Evolutionary conservation across 2,888 invertebrate genomes (phyloP), one percentile per base, ranked within the genome.

Genomic region (Drepanosiphum platanoidis): DNA sequence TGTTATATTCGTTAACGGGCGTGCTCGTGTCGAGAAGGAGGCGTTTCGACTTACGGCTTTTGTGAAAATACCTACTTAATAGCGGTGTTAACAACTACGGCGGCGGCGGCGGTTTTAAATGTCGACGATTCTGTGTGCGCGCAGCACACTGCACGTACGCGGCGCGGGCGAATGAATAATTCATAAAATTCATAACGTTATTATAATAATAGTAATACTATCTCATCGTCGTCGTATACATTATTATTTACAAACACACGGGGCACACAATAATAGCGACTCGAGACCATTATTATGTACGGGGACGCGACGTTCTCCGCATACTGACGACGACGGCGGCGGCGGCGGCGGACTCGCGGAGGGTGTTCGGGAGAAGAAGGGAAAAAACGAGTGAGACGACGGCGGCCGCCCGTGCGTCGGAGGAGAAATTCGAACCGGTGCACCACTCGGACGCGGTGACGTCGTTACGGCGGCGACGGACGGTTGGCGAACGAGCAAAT

Each of bases 111-210:
- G 11, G 46, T 22, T 70, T 70, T 70, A 71, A 70, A 81, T 22
- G 80, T 58, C 80, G 27, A 70, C 22, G 22, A 30, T 3, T 70
- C 22, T 34, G 64, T 64, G 64, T 22, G 18, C n/a, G n/a, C n/a
- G n/a, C n/a, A n/a, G n/a, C n/a, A n/a, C n/a, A n/a, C 7, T 70
- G 4, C 58, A 27, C 22, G 39, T 22, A 71, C 75, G 32, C 27
- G 42, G 13, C 74, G 75, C 32, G 52, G 22, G 18, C 36, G 13
- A 58, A 81, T 81, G 80, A 81, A 81, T 81, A 58, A 81, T 81
- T 81, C 80, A 81, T 81, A 36, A 13, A n/a, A 27, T 68, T 68
- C 32, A 79, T 34, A 68, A 46, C 66, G 22, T n/a, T 42, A 32
- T 66, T 66, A 66, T 66, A 18, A 66, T 66, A 18, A 32, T 46